Evolutionary conservation across 2,888 invertebrate species (phyloP), one percentile per base, ranked within the genome.

Genomic region (Sceliomorpha sp.): DNA sequence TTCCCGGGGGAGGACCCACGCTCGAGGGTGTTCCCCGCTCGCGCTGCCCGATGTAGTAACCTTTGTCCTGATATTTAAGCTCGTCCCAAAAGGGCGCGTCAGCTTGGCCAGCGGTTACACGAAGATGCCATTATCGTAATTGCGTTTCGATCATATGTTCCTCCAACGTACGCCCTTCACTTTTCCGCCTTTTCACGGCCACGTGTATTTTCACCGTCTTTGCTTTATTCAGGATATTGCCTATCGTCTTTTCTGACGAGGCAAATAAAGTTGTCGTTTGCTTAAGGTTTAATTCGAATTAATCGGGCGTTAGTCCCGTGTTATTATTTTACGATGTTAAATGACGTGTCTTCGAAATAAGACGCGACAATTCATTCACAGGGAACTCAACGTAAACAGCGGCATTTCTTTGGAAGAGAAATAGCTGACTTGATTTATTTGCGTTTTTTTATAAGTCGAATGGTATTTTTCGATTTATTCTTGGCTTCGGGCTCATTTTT

Each of bases 51-150:
- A 63, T 45, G 63, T n/a, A n/a, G n/a, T 70, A 75, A 75, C 74
- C 75, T 75, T 75, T 74, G 69, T 72, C 70, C 71, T 68, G 75
- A 72, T 75, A 75, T 74, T 74, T 72, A 60, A 62, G 70, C 70
- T 67, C 72, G 63, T 67, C 63, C 72, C 53, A 51, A 68, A 68
- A 73, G 73, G 73, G 62, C 74, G 60, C 69, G 66, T 70, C 69
- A 67, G 60, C 70, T 64, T 60, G 70, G 64, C 62, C 58, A 47
- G 20, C 48, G 20, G 70, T 60, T 58, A 70, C 66, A 66, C 42
- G 70, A 51, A 70, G 66, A 59, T 64, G 67, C 72, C 68, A 72
- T 72, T 72, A 72, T 64, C 64, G 67, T 72, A 64, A 72, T 72
- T 72, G 72, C 60, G 51, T 64, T 68, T 64, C 72, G 64, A 72